Evolutionary conservation across 2,113 vertebrate species (phyloP), one percentile per base, ranked within the genome.

Genomic region (Eulemur macaco): DNA sequence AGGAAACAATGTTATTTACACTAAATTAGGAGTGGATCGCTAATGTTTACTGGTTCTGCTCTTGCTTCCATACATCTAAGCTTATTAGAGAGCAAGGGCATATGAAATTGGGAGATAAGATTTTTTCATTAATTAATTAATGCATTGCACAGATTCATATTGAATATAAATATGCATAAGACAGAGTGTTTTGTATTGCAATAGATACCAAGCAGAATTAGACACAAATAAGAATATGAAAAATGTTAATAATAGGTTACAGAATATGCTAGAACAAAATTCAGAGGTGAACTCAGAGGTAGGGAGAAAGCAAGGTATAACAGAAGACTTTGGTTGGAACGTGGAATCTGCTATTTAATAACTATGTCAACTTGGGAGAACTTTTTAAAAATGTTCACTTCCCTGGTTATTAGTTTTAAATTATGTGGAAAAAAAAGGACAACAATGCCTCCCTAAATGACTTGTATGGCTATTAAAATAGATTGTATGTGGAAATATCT

Each of bases 81-180:
- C 5, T 21, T 54, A 78, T 12, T 52, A 31, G 12, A 68, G 5
- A 31, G 0, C 37, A 95, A 50, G 15, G 50, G n/a, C 20, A 73
- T 47, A 88, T 25, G 27, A 91, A 84, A 58, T 45, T 71, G 37
- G 25, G 13, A 13, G 50, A 17, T 9, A 66, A 9, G 18, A 27
- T 50, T 60, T 82, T 54, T 78, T 58, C 27, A 92, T 96, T 92
- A 84, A 64, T 82, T 74, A 92, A 78, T 45, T 84, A 31, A 37
- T 78, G 3, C 11, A 89, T 71, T 89, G n/a, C 14, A 64, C 45
- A 68, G 37, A 81, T 15, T 60, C 39, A 54, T 68, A 77, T 42
- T 37, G 13, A 85, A 45, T 86, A 58, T 34, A 71, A 84, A 96
- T 64, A 37, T 23, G 3, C 34, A 47, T 14, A 66, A 89, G 29